Evolutionary conservation across 1,140 invertebrate species (phyloP).

Genomic region (Drosophila nannoptera): DNA sequence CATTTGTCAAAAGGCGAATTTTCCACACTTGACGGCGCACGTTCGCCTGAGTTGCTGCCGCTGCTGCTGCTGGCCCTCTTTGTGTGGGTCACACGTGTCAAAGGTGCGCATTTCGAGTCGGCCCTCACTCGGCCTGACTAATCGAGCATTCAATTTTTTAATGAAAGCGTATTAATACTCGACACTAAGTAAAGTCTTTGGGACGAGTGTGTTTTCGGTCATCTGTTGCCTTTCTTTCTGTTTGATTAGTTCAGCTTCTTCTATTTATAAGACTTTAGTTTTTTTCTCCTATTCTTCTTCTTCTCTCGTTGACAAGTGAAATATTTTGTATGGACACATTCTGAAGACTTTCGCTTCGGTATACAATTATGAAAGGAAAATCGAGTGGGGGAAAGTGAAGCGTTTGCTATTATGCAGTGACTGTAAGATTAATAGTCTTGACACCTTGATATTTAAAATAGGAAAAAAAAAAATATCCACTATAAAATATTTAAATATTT

Average conservation of each 20-base stretch:
- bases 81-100: conserved; percentile 74
- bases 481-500: too few relatives aligned
- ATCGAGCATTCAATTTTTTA: conserved; percentile 77
- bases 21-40: conserved; percentile 74
- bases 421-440: too few relatives aligned
- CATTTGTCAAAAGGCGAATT: conserved; percentile 77
- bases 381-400: conserved; percentile 1
- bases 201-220: conserved; percentile 36
- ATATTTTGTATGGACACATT: conserved; percentile 41
- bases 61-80: neutral
- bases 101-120: conserved; percentile 60
- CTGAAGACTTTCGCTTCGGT: conserved; percentile 1
- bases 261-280: conserved; percentile 37
- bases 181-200: conserved; percentile 57
- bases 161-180: conserved; percentile 72
- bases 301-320: conserved; percentile 58
- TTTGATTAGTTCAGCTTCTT: conserved; percentile 43
- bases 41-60: conserved; percentile 27
- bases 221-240: conserved; percentile 64
- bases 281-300: neutral
- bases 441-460: too few relatives aligned
- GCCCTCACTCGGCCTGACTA: conserved; percentile 56
- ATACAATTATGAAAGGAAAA: conserved; percentile 1
- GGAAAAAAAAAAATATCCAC: too few relatives aligned
- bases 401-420: neutral